Conservation (phyloP, 1,140 invertebrate species). For the Dendroctonus ponderosae region DNA sequence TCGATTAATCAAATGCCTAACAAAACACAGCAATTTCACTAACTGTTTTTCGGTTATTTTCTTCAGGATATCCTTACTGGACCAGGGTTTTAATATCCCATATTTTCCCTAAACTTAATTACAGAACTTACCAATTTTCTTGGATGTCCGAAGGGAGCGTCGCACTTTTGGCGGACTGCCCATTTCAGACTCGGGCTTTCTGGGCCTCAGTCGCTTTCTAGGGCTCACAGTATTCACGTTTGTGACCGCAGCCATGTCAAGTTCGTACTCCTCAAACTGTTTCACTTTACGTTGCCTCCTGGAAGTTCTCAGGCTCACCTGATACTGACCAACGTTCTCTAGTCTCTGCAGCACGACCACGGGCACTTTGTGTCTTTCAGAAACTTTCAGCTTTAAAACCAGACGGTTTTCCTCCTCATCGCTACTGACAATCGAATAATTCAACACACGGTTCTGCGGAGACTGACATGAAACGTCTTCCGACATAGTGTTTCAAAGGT, state of each 20-base stretch:
- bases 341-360: constrained; percentile 12
- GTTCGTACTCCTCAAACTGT: constrained; percentile 3
- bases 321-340: constrained; percentile 4
- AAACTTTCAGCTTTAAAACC: constrained; percentile 22
- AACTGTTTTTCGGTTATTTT: not conserved
- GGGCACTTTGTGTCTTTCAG: constrained; percentile 4
- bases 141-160: not conserved
- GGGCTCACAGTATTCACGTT: not conserved
- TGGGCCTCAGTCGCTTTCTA: constrained; percentile 4
- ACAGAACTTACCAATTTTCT: constrained; percentile 12
- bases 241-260: not conserved
- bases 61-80: not conserved
- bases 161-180: constrained; percentile 15
- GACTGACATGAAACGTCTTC: constrained; percentile 14
- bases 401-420: constrained; percentile 30
- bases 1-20: too few relatives aligned
- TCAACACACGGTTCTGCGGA: constrained; percentile 20
- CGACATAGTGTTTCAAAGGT: constrained; percentile 4
- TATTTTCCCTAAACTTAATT: not conserved
- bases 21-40: not conserved
- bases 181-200: constrained; percentile 3
- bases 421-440: constrained; percentile 29
- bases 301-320: not conserved
- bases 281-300: not conserved
- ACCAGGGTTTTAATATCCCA: not conserved